These are phyloP conservation scores for Morpho helenor DNA, from an alignment of 2,888 invertebrate species.

Conservation along the genomic window DNA sequence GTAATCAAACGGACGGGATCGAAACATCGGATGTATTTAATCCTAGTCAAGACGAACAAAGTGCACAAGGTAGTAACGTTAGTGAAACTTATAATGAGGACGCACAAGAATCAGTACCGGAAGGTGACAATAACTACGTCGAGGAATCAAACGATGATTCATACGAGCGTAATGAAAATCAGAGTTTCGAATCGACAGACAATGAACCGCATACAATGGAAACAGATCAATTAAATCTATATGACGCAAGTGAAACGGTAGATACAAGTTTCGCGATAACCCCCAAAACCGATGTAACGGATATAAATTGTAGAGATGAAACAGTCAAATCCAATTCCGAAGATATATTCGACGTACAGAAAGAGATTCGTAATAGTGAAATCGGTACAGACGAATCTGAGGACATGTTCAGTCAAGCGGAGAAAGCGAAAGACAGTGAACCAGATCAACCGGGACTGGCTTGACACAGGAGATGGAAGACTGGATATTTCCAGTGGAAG, in stretches of 20 bases:
- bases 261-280: constrained; percentile 53
- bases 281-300: constrained; percentile 3
- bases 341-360: too few species aligned
- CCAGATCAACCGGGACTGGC: constrained; percentile 35
- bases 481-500: constrained; percentile 67
- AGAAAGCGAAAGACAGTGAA: too few species aligned
- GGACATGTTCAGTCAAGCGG: constrained; percentile 46
- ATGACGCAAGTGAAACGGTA: constrained; percentile 49
- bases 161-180: constrained; percentile 11
- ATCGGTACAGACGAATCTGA: constrained; percentile 24
- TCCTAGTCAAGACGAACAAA: constrained; percentile 20
- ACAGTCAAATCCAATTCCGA: too few species aligned
- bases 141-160: constrained; percentile 7
- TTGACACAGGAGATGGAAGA: constrained; percentile 57
- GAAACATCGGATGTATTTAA: constrained; percentile 8
- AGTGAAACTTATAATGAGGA: constrained; percentile 14
- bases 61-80: constrained; percentile 10
- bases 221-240: constrained; percentile 34
- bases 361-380: too few species aligned
- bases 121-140: constrained; percentile 7
- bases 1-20: constrained; percentile 6
- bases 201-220: constrained; percentile 16
- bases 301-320: too few species aligned
- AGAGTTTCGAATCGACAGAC: background rate
- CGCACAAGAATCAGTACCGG: background rate